Evolutionary conservation across 2,797 vertebrate species (phyloP), one percentile per base, ranked within the genome.

Genomic region (Cryptoprocta ferox): DNA sequence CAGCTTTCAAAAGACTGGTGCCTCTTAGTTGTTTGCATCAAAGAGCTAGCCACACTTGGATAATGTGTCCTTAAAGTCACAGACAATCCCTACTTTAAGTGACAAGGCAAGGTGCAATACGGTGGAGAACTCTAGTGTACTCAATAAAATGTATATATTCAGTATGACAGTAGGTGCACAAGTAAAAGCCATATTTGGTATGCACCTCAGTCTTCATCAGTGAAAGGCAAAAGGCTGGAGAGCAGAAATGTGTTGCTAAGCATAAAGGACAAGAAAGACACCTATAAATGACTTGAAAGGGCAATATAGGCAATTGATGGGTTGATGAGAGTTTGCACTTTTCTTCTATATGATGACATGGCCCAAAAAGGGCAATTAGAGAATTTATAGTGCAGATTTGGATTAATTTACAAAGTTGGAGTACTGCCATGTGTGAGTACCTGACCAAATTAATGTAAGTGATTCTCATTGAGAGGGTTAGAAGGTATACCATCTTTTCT

Each of bases 331-430:
- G 50, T 92, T 89, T 95, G 39, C 28, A 35, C 32, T 75, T 92
- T 91, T 96, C 88, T 89, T 73, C 63, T 14, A 1, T 63, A 70
- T 94, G 89, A 97, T 56, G n/a, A 83, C 93, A 89, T 89, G 56
- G 91, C 21, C 50, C 45, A 70, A 66, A 91, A 92, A 90, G 68
- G 61, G 45, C 50, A 85, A 53, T 65, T 32, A 82, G 81, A 84
- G 71, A 91, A 97, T 56, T 91, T 71, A 90, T 50, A 75, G 37
- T 35, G 19, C 68, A 61, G 21, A 83, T 75, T 85, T 90, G 65
- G 76, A 45, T 85, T 92, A 48, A 92, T 87, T 95, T 82, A 94
- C n/a, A 91, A 92, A 88, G 90, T 50, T 97, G 89, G 91, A 96
- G 28, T 56, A 61, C 24, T 89, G 80, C 88, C 86, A 61, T 65